Percentiles rank a stretch among this genome's conserved stretches.
phyloP scores from a whole-genome alignment of 2,888 invertebrate species.

The Corbicula japonica region DNA sequence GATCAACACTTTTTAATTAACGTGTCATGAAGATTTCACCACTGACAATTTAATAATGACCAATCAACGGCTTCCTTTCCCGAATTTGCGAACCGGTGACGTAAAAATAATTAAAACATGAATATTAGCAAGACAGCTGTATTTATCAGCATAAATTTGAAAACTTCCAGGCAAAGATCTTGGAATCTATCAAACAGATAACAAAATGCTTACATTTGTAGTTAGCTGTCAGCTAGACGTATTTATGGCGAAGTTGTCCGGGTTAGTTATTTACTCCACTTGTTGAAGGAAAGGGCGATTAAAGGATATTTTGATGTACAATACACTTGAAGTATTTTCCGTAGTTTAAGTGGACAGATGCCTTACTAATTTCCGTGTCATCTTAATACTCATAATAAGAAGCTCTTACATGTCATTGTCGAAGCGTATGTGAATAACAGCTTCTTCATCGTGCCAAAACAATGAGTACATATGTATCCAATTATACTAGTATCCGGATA shows the following conservation, averaged over 20 bases:
- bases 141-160: background rate
- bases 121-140: background rate
- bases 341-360: slow-evolving; percentile 49
- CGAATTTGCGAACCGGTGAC: slow-evolving; percentile 13
- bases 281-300: too few relatives aligned
- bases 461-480: slow-evolving; percentile 10
- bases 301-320: too few relatives aligned
- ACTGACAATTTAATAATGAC: slow-evolving; percentile 37
- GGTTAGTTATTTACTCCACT: slow-evolving; percentile 14
- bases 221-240: slow-evolving; percentile 9
- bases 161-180: background rate
- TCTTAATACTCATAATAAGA: slow-evolving; percentile 32
- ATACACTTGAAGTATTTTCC: slow-evolving; percentile 54
- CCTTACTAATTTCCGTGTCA: slow-evolving; percentile 19
- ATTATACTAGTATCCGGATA: slow-evolving; percentile 24
- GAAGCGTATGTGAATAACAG: background rate
- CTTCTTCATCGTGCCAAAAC: background rate
- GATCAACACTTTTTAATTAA: slow-evolving; percentile 46
- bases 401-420: slow-evolving; percentile 15
- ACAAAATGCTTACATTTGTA: background rate
- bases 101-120: slow-evolving; percentile 28
- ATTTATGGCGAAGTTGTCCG: slow-evolving; percentile 26
- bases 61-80: slow-evolving; percentile 19
- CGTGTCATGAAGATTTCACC: slow-evolving; percentile 30
- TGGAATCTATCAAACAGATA: background rate